Evolutionary conservation across 2,888 invertebrate species (phyloP), one percentile per base, ranked within the genome.

Genomic region (Melolontha melolontha): DNA sequence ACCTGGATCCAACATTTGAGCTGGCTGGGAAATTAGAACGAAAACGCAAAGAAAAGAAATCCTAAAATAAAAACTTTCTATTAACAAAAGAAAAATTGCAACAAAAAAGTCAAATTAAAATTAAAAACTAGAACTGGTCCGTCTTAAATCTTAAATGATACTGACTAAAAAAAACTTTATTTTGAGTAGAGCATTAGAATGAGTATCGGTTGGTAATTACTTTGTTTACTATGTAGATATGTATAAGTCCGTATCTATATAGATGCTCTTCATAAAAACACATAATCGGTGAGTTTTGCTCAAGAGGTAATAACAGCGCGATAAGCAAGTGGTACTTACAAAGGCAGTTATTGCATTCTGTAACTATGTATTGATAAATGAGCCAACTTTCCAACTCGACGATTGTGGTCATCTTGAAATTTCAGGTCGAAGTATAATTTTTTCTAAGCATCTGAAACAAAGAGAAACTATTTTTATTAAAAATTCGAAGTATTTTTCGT

Each of bases 331-430:
- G 17, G 22, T 83, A 89, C 90, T 87, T 85, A 90, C 90, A 90
- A 77, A 88, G 84, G 78, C 89, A 89, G 73, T 89, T 86, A 83
- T 87, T 88, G 81, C 89, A 89, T 83, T 90, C 89, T 75, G 88
- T 88, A 76, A 88, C 85, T 74, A 90, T 87, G 83, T 88, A 90
- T 77, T 90, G 90, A 82, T 90, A 90, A 81, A 89, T 88, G 76
- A 90, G 85, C 90, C 90, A 90, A 80, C 89, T 88, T 80, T 90
- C 90, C 80, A 90, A 79, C 81, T 90, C 90, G 75, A 89, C 87
- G 84, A 89, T 87, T 42, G 89, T 85, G 59, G 69, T 69, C 69
- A 69, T 69, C 41, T 47, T 82, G 75, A 75, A 79, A 80, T 59
- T 74, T 75, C 57, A 66, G 66, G 34, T 51, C 64, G 42, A 14